Conservation (phyloP, 92 coral and sea anemone genomes). For the Micromussa lordhowensis region DNA sequence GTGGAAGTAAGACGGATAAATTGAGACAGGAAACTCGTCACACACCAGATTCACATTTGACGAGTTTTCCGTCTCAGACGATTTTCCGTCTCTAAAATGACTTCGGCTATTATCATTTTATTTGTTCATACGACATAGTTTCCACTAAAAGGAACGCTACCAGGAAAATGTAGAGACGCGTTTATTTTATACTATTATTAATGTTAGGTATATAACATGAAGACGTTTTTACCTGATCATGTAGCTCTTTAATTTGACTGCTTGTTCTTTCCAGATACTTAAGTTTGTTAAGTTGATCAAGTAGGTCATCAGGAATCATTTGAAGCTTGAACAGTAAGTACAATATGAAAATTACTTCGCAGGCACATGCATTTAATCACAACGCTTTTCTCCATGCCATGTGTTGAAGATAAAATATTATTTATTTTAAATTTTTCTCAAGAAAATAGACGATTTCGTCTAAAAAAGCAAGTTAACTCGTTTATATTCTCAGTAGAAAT, state of each 20-base stretch:
- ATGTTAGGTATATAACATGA: not conserved
- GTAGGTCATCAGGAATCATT: constrained; percentile 84
- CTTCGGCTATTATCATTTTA: no score
- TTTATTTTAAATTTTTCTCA: not conserved
- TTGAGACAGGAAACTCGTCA: no score
- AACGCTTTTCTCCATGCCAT: no score
- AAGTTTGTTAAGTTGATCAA: constrained; percentile 89
- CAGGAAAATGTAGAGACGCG: no score
- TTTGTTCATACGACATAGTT: not conserved
- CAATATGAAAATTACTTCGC: constrained; percentile 1
- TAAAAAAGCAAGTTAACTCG: not conserved
- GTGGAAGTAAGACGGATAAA: no score
- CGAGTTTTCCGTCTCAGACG: no score
- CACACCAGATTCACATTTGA: no score
- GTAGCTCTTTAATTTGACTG: constrained; percentile 73
- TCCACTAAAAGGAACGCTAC: no score
- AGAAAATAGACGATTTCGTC: not conserved
- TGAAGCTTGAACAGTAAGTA: constrained; percentile 68
- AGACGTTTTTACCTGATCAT: constrained; percentile 69
- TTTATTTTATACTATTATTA: no score
- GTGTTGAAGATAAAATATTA: not conserved
- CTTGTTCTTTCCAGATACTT: constrained; percentile 79
- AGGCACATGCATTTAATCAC: not conserved
- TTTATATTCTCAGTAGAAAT: not conserved
- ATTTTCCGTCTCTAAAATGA: no score